phyloP scores from a whole-genome alignment of 2,888 invertebrate species.

The Panzeria rudis region DNA sequence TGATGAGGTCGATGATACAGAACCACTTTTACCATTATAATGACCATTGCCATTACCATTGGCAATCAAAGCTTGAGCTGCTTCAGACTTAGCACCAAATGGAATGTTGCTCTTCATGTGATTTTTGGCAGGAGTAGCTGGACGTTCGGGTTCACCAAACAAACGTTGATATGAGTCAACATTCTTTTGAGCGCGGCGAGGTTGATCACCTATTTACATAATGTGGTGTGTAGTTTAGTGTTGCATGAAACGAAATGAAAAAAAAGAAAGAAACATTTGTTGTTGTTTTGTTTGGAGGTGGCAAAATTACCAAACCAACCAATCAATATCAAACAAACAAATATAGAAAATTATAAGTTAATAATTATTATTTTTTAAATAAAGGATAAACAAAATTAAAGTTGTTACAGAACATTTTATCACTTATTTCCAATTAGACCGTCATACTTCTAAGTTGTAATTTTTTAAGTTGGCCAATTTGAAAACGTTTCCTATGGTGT shows the following conservation, averaged over 20 bases:
- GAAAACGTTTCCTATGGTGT: not conserved
- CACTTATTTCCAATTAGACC: conserved; percentile 1
- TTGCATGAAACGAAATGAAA: conserved; percentile 12
- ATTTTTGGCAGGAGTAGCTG: conserved; percentile 85
- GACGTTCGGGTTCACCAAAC: conserved; percentile 85
- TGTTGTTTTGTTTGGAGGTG: conserved; percentile 41
- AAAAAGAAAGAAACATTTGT: conserved; percentile 58
- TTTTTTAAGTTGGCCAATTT: too few relatives aligned
- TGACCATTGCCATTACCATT: conserved; percentile 79
- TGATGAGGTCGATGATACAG: conserved; percentile 81
- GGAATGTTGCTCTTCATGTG: conserved; percentile 85
- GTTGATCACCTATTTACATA: conserved; percentile 79
- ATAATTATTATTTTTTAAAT: not conserved
- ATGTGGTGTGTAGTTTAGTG: not conserved
- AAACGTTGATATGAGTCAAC: conserved; percentile 85
- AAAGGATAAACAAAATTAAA: not conserved
- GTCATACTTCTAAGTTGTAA: not conserved
- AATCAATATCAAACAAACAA: conserved; percentile 50
- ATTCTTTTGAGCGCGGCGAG: conserved; percentile 82
- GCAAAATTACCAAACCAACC: conserved; percentile 14
- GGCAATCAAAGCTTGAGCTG: conserved; percentile 78
- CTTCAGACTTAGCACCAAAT: conserved; percentile 83
- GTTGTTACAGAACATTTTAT: not conserved
- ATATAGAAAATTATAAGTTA: conserved; percentile 32
- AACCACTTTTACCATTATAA: conserved; percentile 80